Evolutionary conservation across 2,888 invertebrate species (phyloP), one percentile per base, ranked within the genome.

Genomic region (Bimastos eiseni): DNA sequence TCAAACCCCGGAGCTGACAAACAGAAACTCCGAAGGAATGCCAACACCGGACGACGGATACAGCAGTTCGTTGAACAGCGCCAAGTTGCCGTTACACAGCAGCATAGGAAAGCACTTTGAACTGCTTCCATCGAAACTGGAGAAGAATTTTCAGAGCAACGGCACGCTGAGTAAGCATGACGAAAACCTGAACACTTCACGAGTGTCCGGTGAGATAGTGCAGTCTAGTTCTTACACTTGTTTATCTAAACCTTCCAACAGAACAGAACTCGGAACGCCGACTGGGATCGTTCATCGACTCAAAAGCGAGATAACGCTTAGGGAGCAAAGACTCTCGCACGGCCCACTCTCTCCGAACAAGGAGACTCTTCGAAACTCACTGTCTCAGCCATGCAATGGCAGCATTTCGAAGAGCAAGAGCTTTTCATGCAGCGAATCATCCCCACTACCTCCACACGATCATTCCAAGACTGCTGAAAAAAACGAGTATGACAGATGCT

Each of bases 1-100:
- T 49, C 70, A 11, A 8, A 70, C 70, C 8, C 70, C 70, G 24
- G 70, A 30, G 30, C 70, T n/a, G 17, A 70, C 70, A 13, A 70
- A 70, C 11, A 70, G 30, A 70, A 70, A 70, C 70, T 70, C 70
- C 4, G 70, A n/a, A 70, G 70, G 70, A 70, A 70, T n/a, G 8
- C 70, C 86, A 24, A 86, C 86, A 86, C 86, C 86, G 36, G 86
- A 86, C 86, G 86, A 86, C 34, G 86, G 86, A 15, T 86, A 86
- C 37, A 21, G 37, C 86, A 86, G 36, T 36, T 17, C 37, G 21
- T 34, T 37, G 86, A 86, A 36, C 86, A 86, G 37, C 36, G 37
- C 86, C n/a, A 70, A 70, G 70, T 86, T 86, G 86, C 13, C 86
- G 1, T 21, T 21, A 13, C 70, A 37, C 33, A 34, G 86, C 86